Evolutionary conservation across 2,113 vertebrate genomes (phyloP).

Genomic region (Eretmochelys imbricata): DNA sequence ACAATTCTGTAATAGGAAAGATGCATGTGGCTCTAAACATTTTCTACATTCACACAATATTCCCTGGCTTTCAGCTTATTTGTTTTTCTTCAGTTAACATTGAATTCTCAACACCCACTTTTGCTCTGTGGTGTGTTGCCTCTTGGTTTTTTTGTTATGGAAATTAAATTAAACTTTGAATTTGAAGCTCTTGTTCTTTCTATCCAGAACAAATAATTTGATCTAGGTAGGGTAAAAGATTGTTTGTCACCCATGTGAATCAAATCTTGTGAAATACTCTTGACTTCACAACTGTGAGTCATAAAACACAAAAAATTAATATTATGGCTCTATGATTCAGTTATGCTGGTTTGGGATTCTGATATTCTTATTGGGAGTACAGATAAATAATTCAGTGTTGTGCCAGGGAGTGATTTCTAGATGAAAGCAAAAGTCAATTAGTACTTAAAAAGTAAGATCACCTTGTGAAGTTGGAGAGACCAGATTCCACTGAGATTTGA

Average conservation of each 20-base stretch:
- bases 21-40: accelerated
- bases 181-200: neutral
- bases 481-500: neutral
- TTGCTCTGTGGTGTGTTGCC: neutral
- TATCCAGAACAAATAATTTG: neutral
- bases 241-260: neutral
- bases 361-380: neutral
- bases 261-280: neutral
- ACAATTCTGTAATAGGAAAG: neutral
- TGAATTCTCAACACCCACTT: neutral
- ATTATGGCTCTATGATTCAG: neutral
- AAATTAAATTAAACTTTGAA: slow-evolving; percentile 30
- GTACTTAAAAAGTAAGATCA: neutral
- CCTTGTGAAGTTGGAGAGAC: neutral
- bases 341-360: neutral
- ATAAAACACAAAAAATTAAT: neutral
- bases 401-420: neutral
- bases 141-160: neutral
- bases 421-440: neutral
- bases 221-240: neutral
- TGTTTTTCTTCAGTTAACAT: neutral
- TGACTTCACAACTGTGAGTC: neutral
- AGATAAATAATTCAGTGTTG: neutral
- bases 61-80: neutral
- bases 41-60: neutral